Conservation (phyloP, 1,140 invertebrate genomes). For the Eumeta japonica region DNA sequence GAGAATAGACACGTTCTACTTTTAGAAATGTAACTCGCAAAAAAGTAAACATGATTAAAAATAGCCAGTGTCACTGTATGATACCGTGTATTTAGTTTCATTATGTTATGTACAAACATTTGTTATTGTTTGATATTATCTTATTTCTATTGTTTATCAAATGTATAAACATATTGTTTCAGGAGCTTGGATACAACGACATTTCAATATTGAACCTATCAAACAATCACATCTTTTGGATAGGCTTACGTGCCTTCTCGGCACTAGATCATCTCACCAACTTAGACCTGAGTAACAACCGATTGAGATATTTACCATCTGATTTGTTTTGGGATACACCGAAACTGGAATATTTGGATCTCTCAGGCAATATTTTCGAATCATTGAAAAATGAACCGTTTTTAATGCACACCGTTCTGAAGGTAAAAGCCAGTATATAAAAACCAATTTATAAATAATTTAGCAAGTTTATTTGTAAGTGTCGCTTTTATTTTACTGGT, state of each 20-base stretch:
- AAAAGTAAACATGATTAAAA: no score
- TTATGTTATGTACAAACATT: no score
- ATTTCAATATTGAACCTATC: slow-evolving; percentile 41
- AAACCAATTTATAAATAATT: neutral
- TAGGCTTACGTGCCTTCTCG: slow-evolving; percentile 47
- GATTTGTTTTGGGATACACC: slow-evolving; percentile 50
- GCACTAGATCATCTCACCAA: slow-evolving; percentile 36
- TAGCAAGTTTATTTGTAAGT: neutral
- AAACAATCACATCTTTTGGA: slow-evolving; percentile 52
- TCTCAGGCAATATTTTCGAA: slow-evolving; percentile 50
- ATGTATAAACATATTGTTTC: slow-evolving; percentile 14
- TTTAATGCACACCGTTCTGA: slow-evolving; percentile 39
- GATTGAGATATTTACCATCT: slow-evolving; percentile 33
- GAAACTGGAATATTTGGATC: slow-evolving; percentile 31
- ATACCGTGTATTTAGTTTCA: no score
- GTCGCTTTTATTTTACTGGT: neutral
- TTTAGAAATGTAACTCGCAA: no score
- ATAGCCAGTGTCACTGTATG: no score
- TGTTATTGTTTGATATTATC: neutral
- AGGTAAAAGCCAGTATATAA: slow-evolving; percentile 31
- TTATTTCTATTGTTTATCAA: neutral
- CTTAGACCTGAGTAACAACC: slow-evolving; percentile 43
- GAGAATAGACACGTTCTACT: no score
- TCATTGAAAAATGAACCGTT: slow-evolving; percentile 44
- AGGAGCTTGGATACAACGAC: slow-evolving; percentile 39